Evolutionary conservation across 2,113 vertebrate genomes (phyloP).

Genomic region (Rhabdomys dilectus): DNA sequence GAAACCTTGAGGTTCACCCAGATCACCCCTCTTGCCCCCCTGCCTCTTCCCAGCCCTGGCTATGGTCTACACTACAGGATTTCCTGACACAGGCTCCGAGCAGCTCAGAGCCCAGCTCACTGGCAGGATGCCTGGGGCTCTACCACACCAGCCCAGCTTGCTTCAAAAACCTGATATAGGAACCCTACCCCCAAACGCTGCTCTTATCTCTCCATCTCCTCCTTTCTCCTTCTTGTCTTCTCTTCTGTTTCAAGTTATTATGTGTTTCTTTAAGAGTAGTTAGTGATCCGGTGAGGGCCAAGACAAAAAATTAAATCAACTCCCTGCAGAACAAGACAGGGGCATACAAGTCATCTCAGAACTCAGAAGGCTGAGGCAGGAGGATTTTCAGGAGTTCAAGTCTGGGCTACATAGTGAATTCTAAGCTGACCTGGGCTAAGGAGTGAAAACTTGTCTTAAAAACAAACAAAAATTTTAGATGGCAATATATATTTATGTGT

Average conservation of each 20-base stretch:
- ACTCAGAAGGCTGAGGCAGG: neutral
- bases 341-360: neutral
- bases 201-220: neutral
- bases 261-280: neutral
- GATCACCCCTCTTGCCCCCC: slow-evolving; percentile 32
- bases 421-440: neutral
- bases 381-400: neutral
- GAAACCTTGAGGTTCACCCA: slow-evolving; percentile 83
- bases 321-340: neutral
- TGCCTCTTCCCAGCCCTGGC: slow-evolving; percentile 55
- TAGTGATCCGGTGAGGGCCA: neutral
- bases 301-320: neutral
- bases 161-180: neutral
- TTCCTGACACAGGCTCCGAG: slow-evolving; percentile 10
- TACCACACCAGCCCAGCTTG: neutral
- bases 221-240: neutral
- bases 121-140: neutral
- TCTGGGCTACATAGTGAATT: neutral
- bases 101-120: neutral
- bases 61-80: slow-evolving; percentile 3
- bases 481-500: neutral
- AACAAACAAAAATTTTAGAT: neutral
- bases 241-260: neutral
- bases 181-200: accelerated
- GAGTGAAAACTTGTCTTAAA: neutral